Evolutionary conservation across 2,797 vertebrate genomes (phyloP).

Genomic region (Cheirogaleus major): DNA sequence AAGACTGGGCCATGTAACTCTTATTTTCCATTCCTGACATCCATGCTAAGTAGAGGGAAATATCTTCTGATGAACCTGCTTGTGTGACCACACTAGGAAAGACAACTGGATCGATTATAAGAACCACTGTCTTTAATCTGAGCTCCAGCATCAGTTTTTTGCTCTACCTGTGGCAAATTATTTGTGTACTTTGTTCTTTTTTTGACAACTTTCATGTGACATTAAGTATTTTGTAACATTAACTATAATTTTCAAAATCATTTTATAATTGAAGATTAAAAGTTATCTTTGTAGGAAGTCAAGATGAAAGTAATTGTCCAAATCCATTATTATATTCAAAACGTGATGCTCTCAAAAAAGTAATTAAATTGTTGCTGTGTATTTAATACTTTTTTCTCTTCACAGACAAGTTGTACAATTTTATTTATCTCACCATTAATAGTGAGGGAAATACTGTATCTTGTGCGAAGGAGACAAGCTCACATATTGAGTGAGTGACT

Average conservation of each 20-base stretch:
- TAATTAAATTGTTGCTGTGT: background rate
- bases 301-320: background rate
- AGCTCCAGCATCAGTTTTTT: background rate
- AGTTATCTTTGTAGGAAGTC: background rate
- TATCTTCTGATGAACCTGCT: background rate
- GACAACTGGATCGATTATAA: background rate
- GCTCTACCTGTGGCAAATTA: background rate
- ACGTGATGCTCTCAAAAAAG: background rate
- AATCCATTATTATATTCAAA: background rate
- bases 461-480: conserved; percentile 75
- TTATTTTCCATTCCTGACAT: background rate
- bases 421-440: conserved; percentile 93
- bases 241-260: background rate
- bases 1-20: background rate
- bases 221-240: background rate
- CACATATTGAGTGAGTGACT: conserved; percentile 79
- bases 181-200: background rate
- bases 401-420: conserved; percentile 93
- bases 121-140: background rate
- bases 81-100: background rate
- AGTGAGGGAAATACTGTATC: conserved; percentile 85
- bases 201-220: background rate
- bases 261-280: background rate
- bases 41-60: background rate
- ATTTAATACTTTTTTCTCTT: conserved; percentile 59